These are phyloP conservation scores for Synanthedon vespiformis DNA, from an alignment of 2,888 invertebrate species.

Conservation along the genomic window DNA sequence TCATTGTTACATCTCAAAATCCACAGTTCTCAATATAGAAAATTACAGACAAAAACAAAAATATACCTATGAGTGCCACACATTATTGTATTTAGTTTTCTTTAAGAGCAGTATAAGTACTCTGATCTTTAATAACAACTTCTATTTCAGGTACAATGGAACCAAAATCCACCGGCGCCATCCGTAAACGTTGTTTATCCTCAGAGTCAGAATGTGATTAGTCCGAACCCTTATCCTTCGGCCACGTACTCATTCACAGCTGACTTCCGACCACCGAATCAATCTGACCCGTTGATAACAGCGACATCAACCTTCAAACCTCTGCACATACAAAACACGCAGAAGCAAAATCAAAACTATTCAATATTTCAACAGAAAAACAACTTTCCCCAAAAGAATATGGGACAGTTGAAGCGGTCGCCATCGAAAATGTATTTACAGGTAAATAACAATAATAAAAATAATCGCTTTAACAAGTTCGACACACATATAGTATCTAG, in stretches of 20 bases:
- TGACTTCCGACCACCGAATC: conserved; percentile 78
- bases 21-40: too few relatives aligned
- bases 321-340: conserved; percentile 53
- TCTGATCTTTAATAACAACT: too few relatives aligned
- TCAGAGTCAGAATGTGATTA: conserved; percentile 72
- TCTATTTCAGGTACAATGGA: conserved; percentile 77
- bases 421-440: conserved; percentile 44
- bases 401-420: conserved; percentile 49
- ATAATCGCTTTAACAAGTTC: conserved; percentile 2
- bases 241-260: conserved; percentile 88
- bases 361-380: conserved; percentile 57
- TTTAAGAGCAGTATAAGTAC: too few relatives aligned
- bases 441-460: conserved; percentile 12
- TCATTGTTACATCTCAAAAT: too few relatives aligned
- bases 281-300: conserved; percentile 68
- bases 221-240: conserved; percentile 75
- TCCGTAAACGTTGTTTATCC: conserved; percentile 76
- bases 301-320: conserved; percentile 71
- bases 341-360: conserved; percentile 49
- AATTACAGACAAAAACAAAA: too few relatives aligned
- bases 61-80: too few relatives aligned
- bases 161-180: conserved; percentile 72
- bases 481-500: conserved; percentile 7
- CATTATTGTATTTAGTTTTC: too few relatives aligned
- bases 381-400: conserved; percentile 33